Base-by-base conservation (phyloP, 2,113 vertebrate genomes). In the Pseudopipra pipra region DNA sequence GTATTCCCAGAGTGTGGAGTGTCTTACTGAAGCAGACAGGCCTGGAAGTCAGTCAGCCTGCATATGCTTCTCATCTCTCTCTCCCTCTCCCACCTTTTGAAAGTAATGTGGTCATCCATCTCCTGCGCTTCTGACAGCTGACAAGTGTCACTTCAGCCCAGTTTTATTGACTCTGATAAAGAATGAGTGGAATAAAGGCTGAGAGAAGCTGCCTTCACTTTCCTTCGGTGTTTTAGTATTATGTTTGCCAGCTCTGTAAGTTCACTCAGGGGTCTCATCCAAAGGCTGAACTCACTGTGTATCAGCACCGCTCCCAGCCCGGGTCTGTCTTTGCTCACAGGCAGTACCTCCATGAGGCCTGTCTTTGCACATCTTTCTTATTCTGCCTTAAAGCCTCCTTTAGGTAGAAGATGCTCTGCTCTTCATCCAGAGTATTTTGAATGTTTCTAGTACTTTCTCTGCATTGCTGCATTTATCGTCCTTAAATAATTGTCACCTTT, bases 321-420 rank as follows among this genome's bases (percentile, higher is more conserved):
- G 39, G 54, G 13, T 33, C 82, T 77, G 51, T 16, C 70, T 81
- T 14, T 72, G 47, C 59, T 72, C 39, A 62, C 44, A 77, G 35
- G 33, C 0, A 51, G 58, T 4, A 76, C n/a, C 39, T 47, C 27
- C 65, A 44, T 0, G 0, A 89, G 71, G 43, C 15, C 47, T 47
- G 21, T 33, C 67, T 61, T 9, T 33, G n/a, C 31, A 13, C 12
- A n/a, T 30, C 23, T 67, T 62, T 79, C 43, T 71, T 51, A 17
- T 7, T 56, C 52, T 25, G 15, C n/a, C 8, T 83, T 52, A 35
- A 10, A 68, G 52, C 16, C 49, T 59, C 35, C 30, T 54, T 61
- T 33, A 68, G n/a, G 4, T 68, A 35, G 49, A 82, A 67, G 56
- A 72, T 43, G 30, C 8, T 75, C 30, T 65, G 39, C 44, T 55